These are phyloP conservation scores for Monopterus albus DNA, from an alignment of 2,113 vertebrate species.

Conservation along the genomic window DNA sequence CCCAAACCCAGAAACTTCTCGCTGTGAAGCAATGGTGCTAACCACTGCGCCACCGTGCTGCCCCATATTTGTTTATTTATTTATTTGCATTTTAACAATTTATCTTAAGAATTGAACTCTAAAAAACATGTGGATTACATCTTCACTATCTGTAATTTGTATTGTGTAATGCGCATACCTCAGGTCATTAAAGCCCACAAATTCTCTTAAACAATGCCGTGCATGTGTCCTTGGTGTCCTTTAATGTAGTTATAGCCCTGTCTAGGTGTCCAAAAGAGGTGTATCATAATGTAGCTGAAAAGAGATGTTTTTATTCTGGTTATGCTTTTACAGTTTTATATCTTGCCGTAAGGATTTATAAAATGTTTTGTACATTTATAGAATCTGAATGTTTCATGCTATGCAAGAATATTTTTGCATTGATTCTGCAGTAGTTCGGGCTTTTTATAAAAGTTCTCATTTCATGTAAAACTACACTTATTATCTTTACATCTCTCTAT, in stretches of 20 bases:
- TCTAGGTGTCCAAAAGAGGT: background rate
- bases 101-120: no score
- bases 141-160: no score
- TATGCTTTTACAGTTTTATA: background rate
- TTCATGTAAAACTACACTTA: constrained; percentile 15
- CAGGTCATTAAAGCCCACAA: background rate
- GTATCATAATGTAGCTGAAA: background rate
- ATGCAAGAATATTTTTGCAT: constrained; percentile 40
- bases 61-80: no score
- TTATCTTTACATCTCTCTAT: constrained; percentile 9
- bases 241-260: background rate
- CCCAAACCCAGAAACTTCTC: no score
- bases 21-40: no score
- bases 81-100: no score
- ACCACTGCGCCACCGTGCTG: no score
- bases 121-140: no score
- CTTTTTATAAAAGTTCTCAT: constrained; percentile 49
- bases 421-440: constrained; percentile 8
- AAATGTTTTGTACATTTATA: constrained; percentile 11
- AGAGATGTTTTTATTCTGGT: background rate
- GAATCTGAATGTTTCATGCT: constrained; percentile 28
- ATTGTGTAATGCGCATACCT: background rate
- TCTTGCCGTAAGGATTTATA: background rate
- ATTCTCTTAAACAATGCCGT: background rate
- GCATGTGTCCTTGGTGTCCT: background rate